Evolutionary conservation across 2,797 vertebrate genomes (phyloP).

Genomic region (Hyperoplus immaculatus): DNA sequence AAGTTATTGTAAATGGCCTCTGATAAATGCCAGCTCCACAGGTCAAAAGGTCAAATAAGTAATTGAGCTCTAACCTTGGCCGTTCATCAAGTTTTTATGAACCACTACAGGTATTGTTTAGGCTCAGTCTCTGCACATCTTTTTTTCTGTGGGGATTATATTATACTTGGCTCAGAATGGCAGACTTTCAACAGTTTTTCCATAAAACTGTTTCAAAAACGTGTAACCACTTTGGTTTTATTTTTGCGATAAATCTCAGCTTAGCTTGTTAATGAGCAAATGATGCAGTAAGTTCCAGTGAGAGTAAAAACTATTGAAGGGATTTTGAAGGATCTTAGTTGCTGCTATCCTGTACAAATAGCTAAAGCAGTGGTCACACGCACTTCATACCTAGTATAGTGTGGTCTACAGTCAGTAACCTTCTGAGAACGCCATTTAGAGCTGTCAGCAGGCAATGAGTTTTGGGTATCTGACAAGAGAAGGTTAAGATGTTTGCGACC

Average conservation of each 20-base stretch:
- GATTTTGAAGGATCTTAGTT: neutral
- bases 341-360: neutral
- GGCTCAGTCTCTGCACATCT: neutral
- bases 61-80: slow-evolving; percentile 4
- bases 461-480: neutral
- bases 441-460: neutral
- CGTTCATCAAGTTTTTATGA: slow-evolving; percentile 2
- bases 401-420: too few relatives aligned
- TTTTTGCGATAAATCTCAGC: neutral
- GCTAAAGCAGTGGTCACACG: neutral
- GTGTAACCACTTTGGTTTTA: neutral
- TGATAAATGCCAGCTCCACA: neutral
- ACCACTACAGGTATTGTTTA: neutral
- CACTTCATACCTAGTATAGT: neutral
- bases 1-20: slow-evolving; percentile 13
- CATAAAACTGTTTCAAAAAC: neutral
- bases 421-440: neutral
- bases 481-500: neutral
- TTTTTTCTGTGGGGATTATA: neutral
- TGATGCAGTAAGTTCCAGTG: neutral
- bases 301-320: neutral
- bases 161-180: neutral
- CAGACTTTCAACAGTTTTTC: neutral
- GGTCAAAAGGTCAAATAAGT: slow-evolving; percentile 22
- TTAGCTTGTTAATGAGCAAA: neutral